phyloP scores from a whole-genome alignment of 2,797 vertebrate species.

The Neoniphon sammara region DNA sequence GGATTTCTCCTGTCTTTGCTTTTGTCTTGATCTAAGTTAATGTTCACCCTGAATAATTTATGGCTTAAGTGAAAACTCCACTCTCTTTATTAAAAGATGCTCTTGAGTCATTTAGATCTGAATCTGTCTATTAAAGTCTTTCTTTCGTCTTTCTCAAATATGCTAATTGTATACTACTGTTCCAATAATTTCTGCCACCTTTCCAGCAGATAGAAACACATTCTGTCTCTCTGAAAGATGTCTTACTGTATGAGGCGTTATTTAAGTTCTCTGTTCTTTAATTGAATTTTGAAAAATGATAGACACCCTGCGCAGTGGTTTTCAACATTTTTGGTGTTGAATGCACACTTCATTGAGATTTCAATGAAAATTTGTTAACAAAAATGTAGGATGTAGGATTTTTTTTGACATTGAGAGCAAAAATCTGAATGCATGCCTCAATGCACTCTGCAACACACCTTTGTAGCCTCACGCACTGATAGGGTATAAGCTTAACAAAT shows the following conservation, averaged over 20 bases:
- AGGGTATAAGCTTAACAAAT: background rate
- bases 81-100: background rate
- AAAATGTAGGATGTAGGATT: no score
- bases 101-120: conserved; percentile 1
- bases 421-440: no score
- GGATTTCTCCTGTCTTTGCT: conserved; percentile 2
- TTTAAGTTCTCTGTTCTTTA: background rate
- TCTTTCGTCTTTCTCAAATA: conserved; percentile 2
- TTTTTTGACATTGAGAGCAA: no score
- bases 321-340: background rate
- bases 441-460: background rate
- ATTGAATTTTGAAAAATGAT: background rate
- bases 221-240: background rate
- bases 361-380: no score
- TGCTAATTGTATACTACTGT: conserved; percentile 1
- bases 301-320: background rate
- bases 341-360: no score
- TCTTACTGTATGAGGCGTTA: background rate
- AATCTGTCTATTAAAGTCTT: conserved; percentile 10
- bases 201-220: background rate
- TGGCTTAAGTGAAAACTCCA: background rate
- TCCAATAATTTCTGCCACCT: background rate
- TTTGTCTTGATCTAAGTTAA: conserved; percentile 8
- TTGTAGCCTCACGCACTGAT: background rate
- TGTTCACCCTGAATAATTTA: conserved; percentile 9